A percentile compares a stretch with the other conserved stretches of the same genome.
Evolutionary conservation across 2,888 invertebrate species (phyloP).

Genomic region (Athalia circularis): DNA sequence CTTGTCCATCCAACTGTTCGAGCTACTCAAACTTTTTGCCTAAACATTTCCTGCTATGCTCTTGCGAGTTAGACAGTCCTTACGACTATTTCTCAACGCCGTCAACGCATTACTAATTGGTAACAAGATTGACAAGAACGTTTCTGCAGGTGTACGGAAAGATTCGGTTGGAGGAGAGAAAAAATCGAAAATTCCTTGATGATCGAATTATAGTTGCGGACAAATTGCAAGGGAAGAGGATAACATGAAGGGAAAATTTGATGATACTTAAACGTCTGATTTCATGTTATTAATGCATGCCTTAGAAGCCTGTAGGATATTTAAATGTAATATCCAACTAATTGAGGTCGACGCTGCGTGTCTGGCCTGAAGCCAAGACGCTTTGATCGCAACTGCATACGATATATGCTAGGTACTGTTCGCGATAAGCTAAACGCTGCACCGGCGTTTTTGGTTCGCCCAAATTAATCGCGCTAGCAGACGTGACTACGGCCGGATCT

Average conservation of each 20-base stretch:
- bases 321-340: constrained; percentile 64
- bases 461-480: constrained; percentile 34
- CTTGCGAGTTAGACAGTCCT: constrained; percentile 25
- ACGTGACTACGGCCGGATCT: constrained; percentile 28
- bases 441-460: constrained; percentile 31
- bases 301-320: constrained; percentile 56
- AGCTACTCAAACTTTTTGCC: constrained; percentile 41
- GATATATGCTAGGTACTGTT: constrained; percentile 42
- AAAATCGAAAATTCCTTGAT: not conserved
- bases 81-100: constrained; percentile 19
- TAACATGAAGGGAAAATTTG: not conserved
- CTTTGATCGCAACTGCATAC: constrained; percentile 58
- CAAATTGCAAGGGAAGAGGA: not conserved
- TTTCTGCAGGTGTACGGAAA: not conserved
- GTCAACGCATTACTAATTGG: constrained; percentile 36
- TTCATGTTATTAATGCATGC: constrained; percentile 55
- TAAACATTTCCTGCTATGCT: constrained; percentile 28
- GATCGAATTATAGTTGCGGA: not conserved
- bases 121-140: constrained; percentile 5
- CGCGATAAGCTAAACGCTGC: constrained; percentile 46
- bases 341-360: constrained; percentile 66
- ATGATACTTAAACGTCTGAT: constrained; percentile 13
- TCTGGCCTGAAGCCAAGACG: constrained; percentile 65
- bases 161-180: not conserved
- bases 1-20: constrained; percentile 43